phyloP scores from a whole-genome alignment of 2,113 vertebrate genomes.

The Nannospalax galili region DNA sequence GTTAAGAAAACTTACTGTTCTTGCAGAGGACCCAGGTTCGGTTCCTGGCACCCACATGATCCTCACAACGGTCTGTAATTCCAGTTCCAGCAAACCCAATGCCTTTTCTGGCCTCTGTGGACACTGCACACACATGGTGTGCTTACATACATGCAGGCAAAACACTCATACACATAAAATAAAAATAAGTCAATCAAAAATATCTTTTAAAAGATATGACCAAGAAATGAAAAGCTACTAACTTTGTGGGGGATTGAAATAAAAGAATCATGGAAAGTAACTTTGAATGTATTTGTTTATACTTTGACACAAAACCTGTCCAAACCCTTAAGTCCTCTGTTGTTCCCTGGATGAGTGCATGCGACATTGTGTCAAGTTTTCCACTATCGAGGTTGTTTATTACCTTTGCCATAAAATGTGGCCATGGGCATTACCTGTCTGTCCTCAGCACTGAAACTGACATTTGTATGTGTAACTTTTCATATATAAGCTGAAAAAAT shows the following conservation, averaged over 20 bases:
- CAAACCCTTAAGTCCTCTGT: constrained; percentile 74
- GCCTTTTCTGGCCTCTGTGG: no score
- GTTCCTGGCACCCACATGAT: no score
- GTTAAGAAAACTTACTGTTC: no score
- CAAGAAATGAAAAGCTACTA: background rate
- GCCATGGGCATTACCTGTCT: constrained; percentile 79
- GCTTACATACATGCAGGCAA: no score
- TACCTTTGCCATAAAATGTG: constrained; percentile 79
- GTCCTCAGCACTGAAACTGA: constrained; percentile 72
- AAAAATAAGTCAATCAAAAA: no score
- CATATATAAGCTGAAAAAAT: constrained; percentile 42
- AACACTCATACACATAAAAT: no score
- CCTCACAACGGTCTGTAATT: no score
- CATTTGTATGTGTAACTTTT: constrained; percentile 78
- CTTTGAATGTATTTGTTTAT: constrained; percentile 15
- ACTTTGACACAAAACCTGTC: constrained; percentile 5
- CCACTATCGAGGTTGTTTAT: constrained; percentile 83
- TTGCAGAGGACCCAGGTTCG: no score
- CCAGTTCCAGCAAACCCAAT: no score
- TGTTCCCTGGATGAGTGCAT: constrained; percentile 69
- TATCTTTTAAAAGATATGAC: background rate
- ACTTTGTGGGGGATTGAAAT: background rate
- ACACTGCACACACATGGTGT: no score
- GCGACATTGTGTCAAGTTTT: constrained; percentile 82
- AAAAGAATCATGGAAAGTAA: background rate